Evolutionary conservation across 2,888 invertebrate genomes (phyloP).

Genomic region (Cactoblastis cactorum): DNA sequence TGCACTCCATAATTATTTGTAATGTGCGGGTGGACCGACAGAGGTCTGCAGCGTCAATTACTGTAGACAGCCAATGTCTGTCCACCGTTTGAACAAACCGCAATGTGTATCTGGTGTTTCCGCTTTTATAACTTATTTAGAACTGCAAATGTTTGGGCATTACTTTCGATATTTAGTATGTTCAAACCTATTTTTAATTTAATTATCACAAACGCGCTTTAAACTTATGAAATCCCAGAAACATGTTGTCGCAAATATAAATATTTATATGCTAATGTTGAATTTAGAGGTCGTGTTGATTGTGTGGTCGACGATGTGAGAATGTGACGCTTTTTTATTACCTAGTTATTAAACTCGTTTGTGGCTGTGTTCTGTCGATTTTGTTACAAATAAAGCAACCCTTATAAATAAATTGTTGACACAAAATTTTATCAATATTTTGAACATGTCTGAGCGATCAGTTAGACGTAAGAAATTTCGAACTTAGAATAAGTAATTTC

Average conservation of each 20-base stretch:
- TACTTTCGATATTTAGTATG: background rate
- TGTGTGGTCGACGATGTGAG: conserved; percentile 54
- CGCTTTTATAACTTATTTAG: conserved; percentile 12
- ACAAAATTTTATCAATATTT: background rate
- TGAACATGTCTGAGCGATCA: conserved; percentile 32
- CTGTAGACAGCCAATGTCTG: background rate
- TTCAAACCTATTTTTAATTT: conserved; percentile 5
- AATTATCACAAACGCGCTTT: conserved; percentile 5
- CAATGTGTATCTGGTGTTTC: conserved; percentile 48
- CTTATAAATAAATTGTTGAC: conserved; percentile 14
- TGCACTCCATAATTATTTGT: conserved; percentile 62
- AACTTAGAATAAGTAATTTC: conserved; percentile 20
- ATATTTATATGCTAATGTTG: conserved; percentile 38
- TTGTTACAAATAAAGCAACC: conserved; percentile 21
- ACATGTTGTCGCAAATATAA: conserved; percentile 43
- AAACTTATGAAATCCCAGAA: conserved; percentile 36
- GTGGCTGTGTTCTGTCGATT: conserved; percentile 50
- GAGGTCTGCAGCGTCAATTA: background rate
- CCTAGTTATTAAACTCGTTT: conserved; percentile 42
- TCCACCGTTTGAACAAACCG: conserved; percentile 29
- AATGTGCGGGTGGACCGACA: conserved; percentile 28
- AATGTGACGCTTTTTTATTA: conserved; percentile 68
- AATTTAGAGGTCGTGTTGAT: conserved; percentile 43
- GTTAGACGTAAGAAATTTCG: conserved; percentile 42
- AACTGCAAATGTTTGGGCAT: conserved; percentile 13